Base-by-base conservation (phyloP, 2,797 vertebrate genomes). In the Echiichthys vipera region DNA sequence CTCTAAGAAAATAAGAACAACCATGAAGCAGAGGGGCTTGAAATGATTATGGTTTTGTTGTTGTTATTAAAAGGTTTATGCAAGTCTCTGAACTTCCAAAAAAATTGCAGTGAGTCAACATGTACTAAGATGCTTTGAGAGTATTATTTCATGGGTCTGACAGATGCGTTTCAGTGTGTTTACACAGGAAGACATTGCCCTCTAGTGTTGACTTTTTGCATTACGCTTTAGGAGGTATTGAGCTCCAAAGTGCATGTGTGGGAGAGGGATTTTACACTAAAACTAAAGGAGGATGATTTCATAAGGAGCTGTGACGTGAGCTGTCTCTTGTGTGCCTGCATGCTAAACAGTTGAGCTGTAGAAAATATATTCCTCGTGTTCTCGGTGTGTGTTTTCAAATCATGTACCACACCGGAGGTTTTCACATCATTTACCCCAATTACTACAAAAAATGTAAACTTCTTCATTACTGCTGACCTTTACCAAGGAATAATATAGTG, bases 401-500 rank as follows among this genome's bases (percentile, higher is more conserved):
- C 72, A 85, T 83, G 65, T 53, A 71, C 68, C 64, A 51, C 67
- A 70, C 62, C 42, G 39, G 46, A 69, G 51, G 81, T 74, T 75
- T 43, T 58, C 0, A 57, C 71, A 84, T 85, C 56, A 74, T 84
- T 85, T 85, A 81, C 63, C 65, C 78, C 84, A 90, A 88, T 91
- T 90, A 89, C 69, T 27, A 51, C 46, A 70, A 61, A 74, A 71
- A 76, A 75, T 50, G 49, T 69, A 66, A 61, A 74, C n/a, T 62
- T 65, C 55, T 78, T 83, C 83, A 83, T 88, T 85, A 84, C 59
- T 14, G 73, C 84, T 89, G 89, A 91, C 88, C 88, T 90, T 92
- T 89, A 56, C 79, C 43, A 8, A 47, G 42, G 53, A 72, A 53
- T 58, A 62, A 42, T 58, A 56, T 13, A 32, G 53, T n/a, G 36